Evolutionary conservation across 2,113 vertebrate genomes (phyloP).

Genomic region (Gasterosteus aculeatus): DNA sequence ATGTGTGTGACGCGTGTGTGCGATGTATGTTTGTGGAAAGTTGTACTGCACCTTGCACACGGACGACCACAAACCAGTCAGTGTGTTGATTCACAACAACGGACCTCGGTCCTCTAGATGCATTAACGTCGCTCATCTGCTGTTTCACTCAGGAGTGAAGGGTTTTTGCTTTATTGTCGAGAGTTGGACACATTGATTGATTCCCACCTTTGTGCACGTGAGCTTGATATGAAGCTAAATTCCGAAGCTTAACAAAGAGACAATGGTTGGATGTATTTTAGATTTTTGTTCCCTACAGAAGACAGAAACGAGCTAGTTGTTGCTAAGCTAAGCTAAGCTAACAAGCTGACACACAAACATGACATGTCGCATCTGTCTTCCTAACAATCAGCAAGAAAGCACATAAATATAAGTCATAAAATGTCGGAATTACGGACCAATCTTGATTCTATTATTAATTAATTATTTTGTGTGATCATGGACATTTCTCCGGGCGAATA

Average conservation of each 20-base stretch:
- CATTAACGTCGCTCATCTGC: neutral
- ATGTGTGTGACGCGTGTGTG: neutral
- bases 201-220: neutral
- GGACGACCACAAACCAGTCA: neutral
- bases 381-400: neutral
- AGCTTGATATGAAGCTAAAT: neutral
- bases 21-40: constrained; percentile 1
- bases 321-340: neutral
- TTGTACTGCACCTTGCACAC: neutral
- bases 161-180: neutral
- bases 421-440: neutral
- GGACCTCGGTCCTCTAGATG: neutral
- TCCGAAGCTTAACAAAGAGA: neutral
- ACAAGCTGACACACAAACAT: neutral
- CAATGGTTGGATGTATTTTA: neutral
- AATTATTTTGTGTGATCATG: neutral
- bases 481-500: neutral
- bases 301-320: neutral
- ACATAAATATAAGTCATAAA: neutral
- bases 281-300: neutral
- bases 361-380: neutral
- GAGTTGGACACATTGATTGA: neutral
- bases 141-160: neutral
- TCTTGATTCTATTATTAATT: neutral
- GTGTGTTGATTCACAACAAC: neutral